Percentiles rank a stretch among this genome's conserved stretches.
phyloP scores from a whole-genome alignment of 2,113 vertebrate species.

The Oxygymnocypris stewartii region DNA sequence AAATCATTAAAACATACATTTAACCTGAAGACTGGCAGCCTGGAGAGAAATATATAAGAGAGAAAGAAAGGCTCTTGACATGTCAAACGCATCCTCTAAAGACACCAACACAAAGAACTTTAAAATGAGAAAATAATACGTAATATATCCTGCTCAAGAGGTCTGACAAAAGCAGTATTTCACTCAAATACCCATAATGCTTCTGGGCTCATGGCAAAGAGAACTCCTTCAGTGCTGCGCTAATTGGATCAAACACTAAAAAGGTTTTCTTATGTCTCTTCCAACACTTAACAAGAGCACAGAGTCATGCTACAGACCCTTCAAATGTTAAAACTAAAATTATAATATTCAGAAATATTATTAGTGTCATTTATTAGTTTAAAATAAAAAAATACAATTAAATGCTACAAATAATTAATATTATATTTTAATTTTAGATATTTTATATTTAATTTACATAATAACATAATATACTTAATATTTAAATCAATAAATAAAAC shows the following conservation, averaged over 20 bases:
- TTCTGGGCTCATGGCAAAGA: background rate
- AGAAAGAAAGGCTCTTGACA: background rate
- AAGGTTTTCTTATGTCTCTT: background rate
- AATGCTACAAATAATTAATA: too few species aligned
- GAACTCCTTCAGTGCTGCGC: background rate
- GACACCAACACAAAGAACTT: slow-evolving; percentile 6
- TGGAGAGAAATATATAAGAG: background rate
- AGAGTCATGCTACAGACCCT: background rate
- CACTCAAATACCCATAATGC: slow-evolving; percentile 37
- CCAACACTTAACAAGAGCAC: background rate
- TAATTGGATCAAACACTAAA: slow-evolving; percentile 5
- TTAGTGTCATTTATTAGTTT: too few species aligned
- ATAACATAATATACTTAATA: too few species aligned
- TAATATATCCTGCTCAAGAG: slow-evolving; percentile 19
- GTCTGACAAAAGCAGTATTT: slow-evolving; percentile 22
- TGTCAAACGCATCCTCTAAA: slow-evolving; percentile 23
- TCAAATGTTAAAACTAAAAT: too few species aligned
- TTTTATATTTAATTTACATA: too few species aligned
- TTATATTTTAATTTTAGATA: too few species aligned
- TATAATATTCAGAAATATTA: too few species aligned
- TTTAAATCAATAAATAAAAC: too few species aligned
- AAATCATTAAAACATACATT: background rate
- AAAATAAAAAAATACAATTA: too few species aligned
- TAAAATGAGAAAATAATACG: slow-evolving; percentile 26
- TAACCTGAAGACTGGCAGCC: background rate